Base-by-base conservation (phyloP, 2,113 vertebrate genomes). In the Picathartes gymnocephalus region DNA sequence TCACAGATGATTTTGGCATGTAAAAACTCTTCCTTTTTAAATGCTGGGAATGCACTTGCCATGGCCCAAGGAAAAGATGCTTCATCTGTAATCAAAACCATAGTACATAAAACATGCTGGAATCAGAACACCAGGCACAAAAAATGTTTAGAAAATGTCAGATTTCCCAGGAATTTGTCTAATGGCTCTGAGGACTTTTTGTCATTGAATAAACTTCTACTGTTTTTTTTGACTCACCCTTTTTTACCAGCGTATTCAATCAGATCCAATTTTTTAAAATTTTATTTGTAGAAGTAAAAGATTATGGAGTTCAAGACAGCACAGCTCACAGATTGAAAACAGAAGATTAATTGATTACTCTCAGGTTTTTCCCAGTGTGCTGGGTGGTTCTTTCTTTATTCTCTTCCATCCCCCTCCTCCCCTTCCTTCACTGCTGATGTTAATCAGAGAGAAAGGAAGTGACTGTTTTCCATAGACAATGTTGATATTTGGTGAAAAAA, bases 401-500 rank as follows among this genome's bases (percentile, higher is more conserved):
- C 54, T 33, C 10, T 84, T 90, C 88, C 68, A 81, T 19, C n/a
- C 53, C 88, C 35, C 40, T 37, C 76, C 50, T 56, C 54, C 60
- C 33, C 31, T 88, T 92, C 94, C 56, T 83, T 60, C 71, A 84
- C 66, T 85, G 72, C 81, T 96, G 93, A 97, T 97, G 81, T 91
- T 96, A 97, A 96, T 97, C 91, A 94, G 44, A 74, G 45, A 37
- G 81, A 95, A 94, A 98, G 96, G 96, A 98, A 98, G 87, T 97
- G 79, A 51, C 35, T 96, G 93, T 98, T 98, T 98, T 98, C 92
- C 88, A 95, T 76, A 70, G 84, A 95, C 94, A 97, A 77, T 89
- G 86, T 60, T 96, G 95, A 97, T 98, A 98, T 94, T 93, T 92
- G 61, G 78, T 94, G 84, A 96, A 97, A 97, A 97, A 97, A 97